phyloP scores from a whole-genome alignment of 2,888 invertebrate genomes.

The Epistrophe eligans region DNA sequence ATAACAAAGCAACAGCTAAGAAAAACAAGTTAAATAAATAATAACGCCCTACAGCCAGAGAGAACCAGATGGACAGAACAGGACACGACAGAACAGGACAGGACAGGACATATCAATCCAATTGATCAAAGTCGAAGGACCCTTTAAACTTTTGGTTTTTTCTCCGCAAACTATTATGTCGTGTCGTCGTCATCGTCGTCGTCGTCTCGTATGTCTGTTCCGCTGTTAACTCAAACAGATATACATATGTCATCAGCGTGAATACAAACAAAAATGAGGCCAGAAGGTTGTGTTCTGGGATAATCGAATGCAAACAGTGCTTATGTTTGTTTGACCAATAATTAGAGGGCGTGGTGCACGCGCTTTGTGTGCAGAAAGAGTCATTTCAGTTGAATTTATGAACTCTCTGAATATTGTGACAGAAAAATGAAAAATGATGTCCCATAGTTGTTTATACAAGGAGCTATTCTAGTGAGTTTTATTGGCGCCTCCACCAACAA shows the following conservation, averaged over 20 bases:
- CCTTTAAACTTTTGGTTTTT: constrained; percentile 19
- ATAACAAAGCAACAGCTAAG: neutral
- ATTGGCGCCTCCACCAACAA: neutral
- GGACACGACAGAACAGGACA: too few species aligned
- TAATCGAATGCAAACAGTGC: constrained; percentile 44
- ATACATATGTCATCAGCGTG: constrained; percentile 9
- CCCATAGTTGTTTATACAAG: constrained; percentile 25
- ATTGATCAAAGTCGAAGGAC: constrained; percentile 31
- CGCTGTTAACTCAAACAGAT: neutral
- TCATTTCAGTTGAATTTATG: constrained; percentile 51
- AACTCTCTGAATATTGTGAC: constrained; percentile 27
- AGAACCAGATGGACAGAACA: neutral
- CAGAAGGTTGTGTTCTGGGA: neutral
- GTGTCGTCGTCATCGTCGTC: too few species aligned
- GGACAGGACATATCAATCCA: constrained; percentile 21
- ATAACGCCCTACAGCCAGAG: neutral
- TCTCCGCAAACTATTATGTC: neutral
- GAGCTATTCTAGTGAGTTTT: neutral
- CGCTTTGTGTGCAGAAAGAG: constrained; percentile 11
- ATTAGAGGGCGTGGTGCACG: constrained; percentile 35
- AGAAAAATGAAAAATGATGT: constrained; percentile 26
- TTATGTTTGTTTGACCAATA: constrained; percentile 41
- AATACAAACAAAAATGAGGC: constrained; percentile 16
- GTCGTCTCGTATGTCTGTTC: neutral
- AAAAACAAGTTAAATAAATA: neutral